Evolutionary conservation across 2,113 vertebrate genomes (phyloP).

Genomic region (Condylura cristata): DNA sequence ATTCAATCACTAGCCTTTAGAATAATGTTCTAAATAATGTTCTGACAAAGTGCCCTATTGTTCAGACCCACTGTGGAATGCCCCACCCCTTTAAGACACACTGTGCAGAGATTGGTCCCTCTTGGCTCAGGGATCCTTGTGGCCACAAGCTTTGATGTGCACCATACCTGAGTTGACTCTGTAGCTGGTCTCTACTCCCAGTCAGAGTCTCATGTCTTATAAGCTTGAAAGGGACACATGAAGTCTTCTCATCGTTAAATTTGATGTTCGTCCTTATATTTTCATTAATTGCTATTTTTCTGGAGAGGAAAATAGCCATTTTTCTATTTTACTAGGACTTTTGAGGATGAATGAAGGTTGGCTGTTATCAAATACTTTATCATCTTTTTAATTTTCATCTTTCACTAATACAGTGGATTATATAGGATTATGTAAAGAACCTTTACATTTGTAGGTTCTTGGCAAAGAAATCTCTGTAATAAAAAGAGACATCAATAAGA

Average conservation of each 20-base stretch:
- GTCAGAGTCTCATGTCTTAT: no score
- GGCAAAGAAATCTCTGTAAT: not conserved
- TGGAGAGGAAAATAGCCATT: not conserved
- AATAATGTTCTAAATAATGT: not conserved
- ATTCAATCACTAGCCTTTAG: not conserved
- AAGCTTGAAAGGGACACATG: not conserved
- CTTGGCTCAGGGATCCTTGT: accelerated
- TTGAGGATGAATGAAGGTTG: not conserved
- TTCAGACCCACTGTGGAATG: not conserved
- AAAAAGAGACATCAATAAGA: not conserved
- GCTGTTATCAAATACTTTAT: not conserved
- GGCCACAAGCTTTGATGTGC: not conserved
- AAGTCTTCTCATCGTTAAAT: not conserved
- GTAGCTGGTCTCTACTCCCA: not conserved
- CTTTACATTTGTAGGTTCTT: not conserved
- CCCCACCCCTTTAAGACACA: not conserved
- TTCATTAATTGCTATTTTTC: not conserved
- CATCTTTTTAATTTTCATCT: not conserved
- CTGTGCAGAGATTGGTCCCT: not conserved
- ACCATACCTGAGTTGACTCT: no score
- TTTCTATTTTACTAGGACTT: not conserved
- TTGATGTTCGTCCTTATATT: not conserved
- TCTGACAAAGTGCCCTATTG: not conserved
- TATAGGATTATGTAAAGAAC: no score
- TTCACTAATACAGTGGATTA: not conserved